Base-by-base conservation (phyloP, 2,113 vertebrate genomes). In the Lagopus muta region DNA sequence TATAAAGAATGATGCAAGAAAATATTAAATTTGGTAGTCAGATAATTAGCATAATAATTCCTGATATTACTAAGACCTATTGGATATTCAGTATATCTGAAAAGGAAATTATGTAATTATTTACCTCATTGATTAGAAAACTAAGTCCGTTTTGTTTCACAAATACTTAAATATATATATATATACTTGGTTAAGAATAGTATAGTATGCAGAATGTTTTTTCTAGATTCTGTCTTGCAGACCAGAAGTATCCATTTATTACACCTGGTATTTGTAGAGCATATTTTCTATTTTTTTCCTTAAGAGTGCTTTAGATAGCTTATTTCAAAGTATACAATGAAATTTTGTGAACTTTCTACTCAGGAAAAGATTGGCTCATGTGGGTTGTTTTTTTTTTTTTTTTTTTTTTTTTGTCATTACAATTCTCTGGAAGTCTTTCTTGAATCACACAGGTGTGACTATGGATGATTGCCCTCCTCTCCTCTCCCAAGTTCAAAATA, bases 401-500 rank as follows among this genome's bases (percentile, higher is more conserved):
- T 45, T 18, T 18, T 43, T 32, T 93, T 93, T 72, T 47, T 24
- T 72, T 54, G 24, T 65, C 55, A 50, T 87, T 85, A 85, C 38
- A 93, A 93, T 89, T 91, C 48, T 21, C 50, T 42, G 18, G 14
- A 87, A 79, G 74, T 61, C 21, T 72, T 36, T 64, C 81, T 72
- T 79, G 87, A 92, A 94, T 87, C 88, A 82, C 27, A 57, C 13
- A 65, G 52, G 66, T 69, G 77, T 52, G 77, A 84, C 61, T 52
- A 13, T 42, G 73, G 60, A 47, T 52, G 62, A 89, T 17, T 87
- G 20, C 25, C 45, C 32, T 83, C 28, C 27, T 85, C 66, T 58
- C 20, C 27, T 43, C 82, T 28, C 45, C 30, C n/a, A 78, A 89
- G 79, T 40, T 83, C 71, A 74, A 82, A 86, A 58, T 14, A 84